Base-by-base conservation (phyloP, 2,888 invertebrate species). In the Lutraria lutraria region DNA sequence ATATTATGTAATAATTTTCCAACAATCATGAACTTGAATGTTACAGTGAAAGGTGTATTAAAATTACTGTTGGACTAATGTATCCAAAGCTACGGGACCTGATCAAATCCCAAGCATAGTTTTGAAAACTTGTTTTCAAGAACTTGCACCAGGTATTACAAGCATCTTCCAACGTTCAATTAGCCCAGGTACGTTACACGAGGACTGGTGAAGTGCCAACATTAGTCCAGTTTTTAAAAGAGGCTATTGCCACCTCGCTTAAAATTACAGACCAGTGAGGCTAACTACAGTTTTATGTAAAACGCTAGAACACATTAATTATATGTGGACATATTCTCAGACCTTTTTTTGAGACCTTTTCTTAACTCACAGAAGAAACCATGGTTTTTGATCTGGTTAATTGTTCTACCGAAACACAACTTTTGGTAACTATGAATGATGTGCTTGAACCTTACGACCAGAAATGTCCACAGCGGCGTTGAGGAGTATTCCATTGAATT, bases 201-300 rank as follows among this genome's bases (percentile, higher is more conserved):
- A 80, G 34, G 90, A 92, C 81, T 89, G 92, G 92, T 86, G 80
- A 52, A 72, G 72, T 60, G 88, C 88, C 21, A 86, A 88, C 31
- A 56, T 90, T n/a, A 54, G 86, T n/a, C 88, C 85, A 85, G 85
- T 86, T 19, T 85, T 53, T 29, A 89, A 72, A 29, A 60, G 85
- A 21, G 76, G 87, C 79, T 89, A 89, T 84, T 34, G 87, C 25
- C 87, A 87, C 43, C 87, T 10, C 83, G n/a, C n/a, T n/a, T n/a
- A 87, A 34, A 87, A 87, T 60, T 87, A 83, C 53, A 72, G 76
- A 3, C 83, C 87, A 34, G 79, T 87, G 4, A 83, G 83, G 21
- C 60, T 83, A 12, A 87, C 83, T 13, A 83, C 43, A 56, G 81
- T 85, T 12, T 25, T 88, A 13, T 84, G 80, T 43, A 84, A 88